A percentile compares a stretch with the other conserved stretches of the same genome.
Conservation (phyloP, 2,797 vertebrate genomes). For the Paratrypauchen microcephalus region DNA sequence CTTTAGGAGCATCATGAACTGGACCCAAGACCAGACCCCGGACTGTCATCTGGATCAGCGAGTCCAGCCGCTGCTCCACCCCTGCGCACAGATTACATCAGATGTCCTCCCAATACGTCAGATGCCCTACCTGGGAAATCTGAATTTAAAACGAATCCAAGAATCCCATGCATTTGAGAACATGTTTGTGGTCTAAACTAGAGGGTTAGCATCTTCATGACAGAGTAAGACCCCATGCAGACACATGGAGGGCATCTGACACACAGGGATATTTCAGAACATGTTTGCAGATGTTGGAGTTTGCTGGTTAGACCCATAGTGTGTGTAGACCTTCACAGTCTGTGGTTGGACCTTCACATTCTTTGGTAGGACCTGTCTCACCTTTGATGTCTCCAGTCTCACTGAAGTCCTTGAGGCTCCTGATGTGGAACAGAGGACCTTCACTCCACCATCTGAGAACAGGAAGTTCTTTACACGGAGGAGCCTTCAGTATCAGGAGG, state of each 20-base stretch:
- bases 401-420: conserved; percentile 71
- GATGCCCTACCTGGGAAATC: too few species aligned
- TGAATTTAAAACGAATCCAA: too few species aligned
- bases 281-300: too few species aligned
- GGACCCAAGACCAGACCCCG: conserved; percentile 85
- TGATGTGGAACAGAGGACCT: conserved; percentile 82
- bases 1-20: conserved; percentile 72
- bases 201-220: too few species aligned
- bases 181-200: too few species aligned
- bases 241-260: neutral
- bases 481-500: conserved; percentile 84
- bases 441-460: conserved; percentile 82
- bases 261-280: neutral
- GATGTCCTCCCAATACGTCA: too few species aligned
- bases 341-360: too few species aligned
- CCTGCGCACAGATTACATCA: conserved; percentile 55
- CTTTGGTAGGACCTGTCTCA: conserved; percentile 38
- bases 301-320: too few species aligned
- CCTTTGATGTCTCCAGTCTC: conserved; percentile 65
- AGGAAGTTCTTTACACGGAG: conserved; percentile 81
- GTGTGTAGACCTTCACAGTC: too few species aligned
- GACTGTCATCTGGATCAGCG: conserved; percentile 78
- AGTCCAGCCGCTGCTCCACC: conserved; percentile 68
- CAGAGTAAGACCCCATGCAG: too few species aligned
- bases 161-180: too few species aligned